Evolutionary conservation across 1,140 invertebrate genomes (phyloP).

Genomic region (Oncopodura yosiiana): DNA sequence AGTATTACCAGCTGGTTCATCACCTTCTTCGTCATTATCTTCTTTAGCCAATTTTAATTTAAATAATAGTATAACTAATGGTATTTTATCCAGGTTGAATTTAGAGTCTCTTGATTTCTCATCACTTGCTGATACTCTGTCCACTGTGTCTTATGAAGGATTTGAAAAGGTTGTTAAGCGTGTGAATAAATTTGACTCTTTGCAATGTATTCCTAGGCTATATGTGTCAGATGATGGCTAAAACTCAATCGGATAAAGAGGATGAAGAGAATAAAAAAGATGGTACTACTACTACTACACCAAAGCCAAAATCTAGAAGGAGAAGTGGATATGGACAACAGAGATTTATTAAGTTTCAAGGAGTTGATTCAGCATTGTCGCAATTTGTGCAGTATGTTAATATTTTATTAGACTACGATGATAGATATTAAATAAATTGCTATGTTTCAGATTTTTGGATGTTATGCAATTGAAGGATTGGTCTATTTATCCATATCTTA

Average conservation of each 20-base stretch:
- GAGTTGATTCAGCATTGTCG: constrained; percentile 28
- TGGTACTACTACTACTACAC: not conserved
- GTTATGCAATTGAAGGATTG: constrained; percentile 33
- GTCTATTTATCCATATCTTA: constrained; percentile 30
- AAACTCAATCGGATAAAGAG: constrained; percentile 8
- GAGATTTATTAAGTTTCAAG: constrained; percentile 26
- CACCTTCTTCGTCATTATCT: no score
- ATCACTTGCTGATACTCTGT: constrained; percentile 5
- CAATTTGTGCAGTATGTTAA: constrained; percentile 32
- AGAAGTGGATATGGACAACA: constrained; percentile 1
- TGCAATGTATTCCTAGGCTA: constrained; percentile 30
- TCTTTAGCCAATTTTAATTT: no score
- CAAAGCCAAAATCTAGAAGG: not conserved
- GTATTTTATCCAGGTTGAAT: no score
- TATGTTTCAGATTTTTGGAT: constrained; percentile 27
- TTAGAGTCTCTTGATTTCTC: not conserved
- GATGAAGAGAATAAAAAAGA: constrained; percentile 13
- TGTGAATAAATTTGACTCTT: constrained; percentile 29
- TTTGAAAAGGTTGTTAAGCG: constrained; percentile 18
- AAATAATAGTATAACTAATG: no score
- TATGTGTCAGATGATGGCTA: constrained; percentile 33
- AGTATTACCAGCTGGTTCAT: no score
- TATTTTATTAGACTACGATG: not conserved
- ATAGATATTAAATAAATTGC: not conserved
- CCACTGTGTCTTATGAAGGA: constrained; percentile 6